Evolutionary conservation across 2,113 vertebrate genomes (phyloP).

Genomic region (Mus pahari): DNA sequence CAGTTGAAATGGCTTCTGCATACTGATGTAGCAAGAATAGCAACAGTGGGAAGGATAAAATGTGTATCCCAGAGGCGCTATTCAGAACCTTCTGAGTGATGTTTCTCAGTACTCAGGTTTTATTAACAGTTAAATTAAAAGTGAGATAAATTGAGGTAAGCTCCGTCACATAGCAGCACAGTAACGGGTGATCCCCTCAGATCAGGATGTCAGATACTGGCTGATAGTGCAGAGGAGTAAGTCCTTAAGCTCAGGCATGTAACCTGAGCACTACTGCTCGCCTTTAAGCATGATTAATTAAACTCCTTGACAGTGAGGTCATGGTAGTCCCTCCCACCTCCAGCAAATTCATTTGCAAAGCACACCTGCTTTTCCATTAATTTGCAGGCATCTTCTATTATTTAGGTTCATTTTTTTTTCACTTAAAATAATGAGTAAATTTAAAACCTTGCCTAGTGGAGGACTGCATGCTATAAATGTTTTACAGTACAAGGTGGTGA

Average conservation of each 20-base stretch:
- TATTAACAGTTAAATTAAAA: constrained; percentile 84
- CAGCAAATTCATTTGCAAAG: constrained; percentile 73
- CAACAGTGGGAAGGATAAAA: constrained; percentile 80
- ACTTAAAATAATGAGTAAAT: constrained; percentile 67
- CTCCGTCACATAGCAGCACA: constrained; percentile 62
- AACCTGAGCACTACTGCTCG: constrained; percentile 15
- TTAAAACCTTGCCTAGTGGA: constrained; percentile 53
- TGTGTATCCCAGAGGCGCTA: constrained; percentile 80
- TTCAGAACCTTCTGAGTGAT: constrained; percentile 81
- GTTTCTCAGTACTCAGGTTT: constrained; percentile 81
- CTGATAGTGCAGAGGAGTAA: constrained; percentile 5
- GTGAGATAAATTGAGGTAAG: constrained; percentile 82
- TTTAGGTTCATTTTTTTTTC: constrained; percentile 30
- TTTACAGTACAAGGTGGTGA: not conserved
- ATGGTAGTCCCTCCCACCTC: constrained; percentile 37
- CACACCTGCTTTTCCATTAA: constrained; percentile 65
- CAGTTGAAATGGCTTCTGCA: constrained; percentile 81
- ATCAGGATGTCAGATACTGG: constrained; percentile 51
- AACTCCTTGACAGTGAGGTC: constrained; percentile 76
- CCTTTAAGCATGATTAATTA: constrained; percentile 79
- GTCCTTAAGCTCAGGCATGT: constrained; percentile 25
- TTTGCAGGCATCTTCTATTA: constrained; percentile 63
- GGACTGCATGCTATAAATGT: not conserved
- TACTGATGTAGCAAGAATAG: constrained; percentile 84
- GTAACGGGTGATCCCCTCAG: constrained; percentile 57